phyloP scores from a whole-genome alignment of 64 coral and sea anemone genomes.

The Actinia tenebrosa region DNA sequence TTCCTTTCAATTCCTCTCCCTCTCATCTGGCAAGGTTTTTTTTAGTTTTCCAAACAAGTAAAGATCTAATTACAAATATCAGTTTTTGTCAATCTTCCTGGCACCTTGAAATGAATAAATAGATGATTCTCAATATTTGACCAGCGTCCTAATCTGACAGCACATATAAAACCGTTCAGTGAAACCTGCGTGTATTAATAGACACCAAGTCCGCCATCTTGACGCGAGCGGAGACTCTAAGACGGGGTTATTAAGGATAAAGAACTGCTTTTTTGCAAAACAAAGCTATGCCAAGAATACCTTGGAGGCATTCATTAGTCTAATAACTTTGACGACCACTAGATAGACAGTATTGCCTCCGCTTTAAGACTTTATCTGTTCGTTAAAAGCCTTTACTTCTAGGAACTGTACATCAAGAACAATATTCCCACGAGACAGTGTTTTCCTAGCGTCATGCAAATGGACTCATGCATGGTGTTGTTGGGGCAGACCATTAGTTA shows the following conservation, averaged over 20 bases:
- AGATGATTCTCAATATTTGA: neutral
- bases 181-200: neutral
- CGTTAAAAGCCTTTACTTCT: neutral
- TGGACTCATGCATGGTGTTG: too few species aligned
- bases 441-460: neutral
- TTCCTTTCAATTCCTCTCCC: neutral
- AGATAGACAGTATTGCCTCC: neutral
- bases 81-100: neutral
- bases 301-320: neutral
- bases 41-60: neutral
- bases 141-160: neutral
- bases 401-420: neutral
- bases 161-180: neutral
- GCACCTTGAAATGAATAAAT: neutral
- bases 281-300: neutral
- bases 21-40: neutral
- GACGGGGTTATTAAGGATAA: slow-evolving; percentile 3
- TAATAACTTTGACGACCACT: neutral
- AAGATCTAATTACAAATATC: neutral
- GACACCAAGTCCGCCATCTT: slow-evolving; percentile 7
- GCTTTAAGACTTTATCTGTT: neutral
- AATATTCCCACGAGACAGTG: neutral
- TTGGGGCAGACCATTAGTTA: too few species aligned
- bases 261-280: slow-evolving; percentile 1
- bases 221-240: neutral